Conservation (phyloP, 2,888 invertebrate genomes). For the Eupithecia subumbrata region DNA sequence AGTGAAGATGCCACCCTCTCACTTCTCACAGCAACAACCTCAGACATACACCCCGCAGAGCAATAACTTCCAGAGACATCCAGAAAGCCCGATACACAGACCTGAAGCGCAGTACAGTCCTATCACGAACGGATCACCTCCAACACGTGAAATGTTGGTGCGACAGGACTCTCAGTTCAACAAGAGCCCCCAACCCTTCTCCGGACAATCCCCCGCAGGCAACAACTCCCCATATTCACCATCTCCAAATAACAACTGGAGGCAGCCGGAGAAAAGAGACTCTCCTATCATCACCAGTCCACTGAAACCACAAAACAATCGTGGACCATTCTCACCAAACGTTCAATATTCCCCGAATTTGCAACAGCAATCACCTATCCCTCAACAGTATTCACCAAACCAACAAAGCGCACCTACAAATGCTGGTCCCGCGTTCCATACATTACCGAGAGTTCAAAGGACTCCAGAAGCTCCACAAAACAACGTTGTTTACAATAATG, state of each 20-base stretch:
- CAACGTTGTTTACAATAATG: slow-evolving; percentile 63
- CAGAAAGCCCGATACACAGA: slow-evolving; percentile 77
- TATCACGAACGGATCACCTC: slow-evolving; percentile 64
- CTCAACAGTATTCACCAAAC: slow-evolving; percentile 62
- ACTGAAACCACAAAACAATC: slow-evolving; percentile 60
- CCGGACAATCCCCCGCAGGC: slow-evolving; percentile 64
- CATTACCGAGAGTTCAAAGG: slow-evolving; percentile 70
- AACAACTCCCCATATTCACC: slow-evolving; percentile 72
- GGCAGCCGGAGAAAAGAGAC: slow-evolving; percentile 76
- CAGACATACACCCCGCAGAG: slow-evolving; percentile 68
- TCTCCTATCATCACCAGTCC: slow-evolving; percentile 69
- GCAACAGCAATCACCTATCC: slow-evolving; percentile 40
- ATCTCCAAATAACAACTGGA: slow-evolving; percentile 77
- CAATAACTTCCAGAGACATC: slow-evolving; percentile 61
- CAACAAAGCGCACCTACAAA: slow-evolving; percentile 59
- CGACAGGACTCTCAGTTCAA: slow-evolving; percentile 82
- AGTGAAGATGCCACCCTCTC: slow-evolving; percentile 73
- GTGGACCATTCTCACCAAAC: slow-evolving; percentile 56
- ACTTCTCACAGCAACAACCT: slow-evolving; percentile 73
- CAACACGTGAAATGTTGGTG: slow-evolving; percentile 72
- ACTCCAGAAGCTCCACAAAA: slow-evolving; percentile 64
- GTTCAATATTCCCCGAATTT: slow-evolving; percentile 25
- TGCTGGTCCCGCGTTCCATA: slow-evolving; percentile 66
- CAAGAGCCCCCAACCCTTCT: slow-evolving; percentile 79
- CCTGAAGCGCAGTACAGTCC: slow-evolving; percentile 80